Base-by-base conservation (phyloP, 2,113 vertebrate species). In the Eretmochelys imbricata region DNA sequence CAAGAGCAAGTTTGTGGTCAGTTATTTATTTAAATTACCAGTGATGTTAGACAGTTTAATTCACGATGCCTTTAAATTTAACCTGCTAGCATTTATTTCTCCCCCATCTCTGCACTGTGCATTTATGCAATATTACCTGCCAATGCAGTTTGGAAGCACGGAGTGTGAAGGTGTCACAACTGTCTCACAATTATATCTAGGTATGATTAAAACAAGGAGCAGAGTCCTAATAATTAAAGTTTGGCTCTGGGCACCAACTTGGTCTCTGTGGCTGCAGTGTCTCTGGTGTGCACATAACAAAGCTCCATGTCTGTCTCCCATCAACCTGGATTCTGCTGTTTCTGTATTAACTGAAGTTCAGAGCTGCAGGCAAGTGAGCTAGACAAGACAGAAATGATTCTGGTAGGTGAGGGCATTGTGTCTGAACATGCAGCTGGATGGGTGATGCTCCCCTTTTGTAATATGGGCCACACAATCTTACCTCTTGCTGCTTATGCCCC, bases 401-500 rank as follows among this genome's bases (percentile, higher is more conserved):
- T 55, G 29, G 69, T 53, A 10, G 19, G 82, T 89, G 54, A 38
- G 80, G 46, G 22, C 51, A 53, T 57, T 53, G 49, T 6, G n/a
- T 78, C 25, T 82, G 72, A 11, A 88, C 8, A 62, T 69, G 10
- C 6, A 89, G 75, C 90, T 12, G 87, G 48, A 6, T 24, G 27
- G 89, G 9, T 83, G 57, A 62, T 19, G 22, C 48, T 54, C 25
- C 20, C 51, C 42, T 82, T 82, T 38, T 89, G 53, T 17, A 80
- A 1, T 22, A 9, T 85, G 89, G 85, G 82, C 54, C 14, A 72
- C 59, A n/a, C 20, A 92, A 31, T 5, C 5, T 19, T 49, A 24
- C 90, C 54, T 1, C 2, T 35, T 62, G 82, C 38, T 20, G 89
- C 9, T 1, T 17, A 89, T 72, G 42, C 46, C 0, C 0, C 46